A percentile compares a stretch with the other conserved stretches of the same genome.
Evolutionary conservation across 92 coral and sea anemone genomes (phyloP).

Genomic region (Palythoa grandis): DNA sequence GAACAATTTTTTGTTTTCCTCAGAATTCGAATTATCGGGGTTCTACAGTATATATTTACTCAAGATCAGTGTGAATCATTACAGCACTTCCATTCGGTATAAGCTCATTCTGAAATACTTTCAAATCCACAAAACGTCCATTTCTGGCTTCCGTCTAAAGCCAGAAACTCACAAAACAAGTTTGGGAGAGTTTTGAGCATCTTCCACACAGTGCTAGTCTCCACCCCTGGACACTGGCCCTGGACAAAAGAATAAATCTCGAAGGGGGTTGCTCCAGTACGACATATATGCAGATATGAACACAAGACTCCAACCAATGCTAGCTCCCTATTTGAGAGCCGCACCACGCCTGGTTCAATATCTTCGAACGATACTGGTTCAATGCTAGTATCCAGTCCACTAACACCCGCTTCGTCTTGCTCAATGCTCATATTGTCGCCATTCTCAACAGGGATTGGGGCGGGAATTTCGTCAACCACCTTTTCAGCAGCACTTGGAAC

Average conservation of each 20-base stretch:
- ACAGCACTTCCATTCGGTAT: neutral
- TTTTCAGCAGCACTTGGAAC: neutral
- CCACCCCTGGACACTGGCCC: slow-evolving; percentile 68
- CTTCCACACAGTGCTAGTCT: slow-evolving; percentile 59
- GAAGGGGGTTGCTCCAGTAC: slow-evolving; percentile 72
- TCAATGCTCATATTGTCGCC: slow-evolving; percentile 37
- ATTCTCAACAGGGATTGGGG: slow-evolving; percentile 4
- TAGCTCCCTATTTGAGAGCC: slow-evolving; percentile 75
- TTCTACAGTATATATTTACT: too few relatives aligned
- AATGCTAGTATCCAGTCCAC: slow-evolving; percentile 16
- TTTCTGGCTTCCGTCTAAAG: slow-evolving; percentile 58
- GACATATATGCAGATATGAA: slow-evolving; percentile 82
- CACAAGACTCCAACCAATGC: slow-evolving; percentile 78
- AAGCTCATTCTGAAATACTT: slow-evolving; percentile 20
- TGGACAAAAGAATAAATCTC: slow-evolving; percentile 68
- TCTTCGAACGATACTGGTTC: slow-evolving; percentile 16
- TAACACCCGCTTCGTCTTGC: slow-evolving; percentile 15
- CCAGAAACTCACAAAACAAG: slow-evolving; percentile 64
- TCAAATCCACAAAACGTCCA: slow-evolving; percentile 83
- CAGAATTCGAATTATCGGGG: too few relatives aligned
- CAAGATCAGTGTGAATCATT: neutral
- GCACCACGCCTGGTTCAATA: slow-evolving; percentile 36
- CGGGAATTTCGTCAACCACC: neutral
- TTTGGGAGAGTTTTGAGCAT: slow-evolving; percentile 71
- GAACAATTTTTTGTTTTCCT: too few relatives aligned